phyloP scores from a whole-genome alignment of 2,888 invertebrate species.

The Sabatieria punctata region DNA sequence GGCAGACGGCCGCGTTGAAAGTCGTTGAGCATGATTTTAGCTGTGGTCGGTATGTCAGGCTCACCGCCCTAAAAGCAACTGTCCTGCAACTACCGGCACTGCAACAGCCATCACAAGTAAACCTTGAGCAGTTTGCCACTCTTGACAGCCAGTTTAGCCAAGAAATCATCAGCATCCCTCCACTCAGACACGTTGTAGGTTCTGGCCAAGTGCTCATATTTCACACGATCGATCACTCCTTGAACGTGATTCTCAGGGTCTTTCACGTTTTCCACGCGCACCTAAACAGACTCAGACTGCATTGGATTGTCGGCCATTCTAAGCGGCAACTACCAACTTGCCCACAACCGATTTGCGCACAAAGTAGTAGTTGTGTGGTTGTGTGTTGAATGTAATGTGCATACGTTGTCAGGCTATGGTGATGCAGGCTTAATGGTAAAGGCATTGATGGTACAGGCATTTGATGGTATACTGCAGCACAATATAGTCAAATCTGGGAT shows the following conservation, averaged over 20 bases:
- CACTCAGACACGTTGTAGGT: conserved; percentile 63
- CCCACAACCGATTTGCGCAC: too few species aligned
- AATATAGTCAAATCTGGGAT: too few species aligned
- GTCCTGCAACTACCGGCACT: too few species aligned
- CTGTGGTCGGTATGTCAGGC: conserved; percentile 68
- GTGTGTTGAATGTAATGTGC: too few species aligned
- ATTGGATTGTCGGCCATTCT: not conserved
- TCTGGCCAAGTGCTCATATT: conserved; percentile 66
- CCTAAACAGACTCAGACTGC: conserved; percentile 26
- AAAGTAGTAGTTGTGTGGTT: too few species aligned
- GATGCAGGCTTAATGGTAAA: too few species aligned
- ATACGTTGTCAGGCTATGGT: too few species aligned
- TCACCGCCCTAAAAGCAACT: conserved; percentile 56
- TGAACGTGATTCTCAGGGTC: conserved; percentile 86
- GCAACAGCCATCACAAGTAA: too few species aligned
- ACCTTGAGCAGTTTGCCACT: conserved; percentile 71
- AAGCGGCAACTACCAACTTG: too few species aligned
- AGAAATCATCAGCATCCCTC: conserved; percentile 63
- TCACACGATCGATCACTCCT: conserved; percentile 65
- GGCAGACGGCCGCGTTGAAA: conserved; percentile 96
- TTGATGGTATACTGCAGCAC: too few species aligned
- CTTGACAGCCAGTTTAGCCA: conserved; percentile 69
- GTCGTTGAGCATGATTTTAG: conserved; percentile 90
- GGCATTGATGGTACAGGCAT: too few species aligned
- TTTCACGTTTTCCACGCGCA: conserved; percentile 79